Conservation (phyloP, 2,888 invertebrate species). For the Seira musarum region DNA sequence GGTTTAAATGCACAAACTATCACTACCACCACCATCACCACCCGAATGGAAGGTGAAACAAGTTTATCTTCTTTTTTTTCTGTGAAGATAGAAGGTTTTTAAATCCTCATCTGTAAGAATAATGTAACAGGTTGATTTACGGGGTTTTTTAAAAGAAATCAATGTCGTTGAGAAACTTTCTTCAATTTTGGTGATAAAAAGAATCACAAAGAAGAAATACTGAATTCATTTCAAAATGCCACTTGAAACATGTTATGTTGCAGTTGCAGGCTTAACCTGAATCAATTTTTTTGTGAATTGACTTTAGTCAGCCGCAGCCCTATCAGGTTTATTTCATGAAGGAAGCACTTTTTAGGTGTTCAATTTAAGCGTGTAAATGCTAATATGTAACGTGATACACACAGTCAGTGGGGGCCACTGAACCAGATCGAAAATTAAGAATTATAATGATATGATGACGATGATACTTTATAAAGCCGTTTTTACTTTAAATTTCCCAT, state of each 20-base stretch:
- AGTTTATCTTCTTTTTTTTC: neutral
- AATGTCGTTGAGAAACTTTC: no score
- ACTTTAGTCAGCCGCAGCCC: no score
- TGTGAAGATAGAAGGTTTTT: neutral
- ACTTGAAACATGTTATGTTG: no score
- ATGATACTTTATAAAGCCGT: neutral
- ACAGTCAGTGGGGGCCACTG: conserved; percentile 21
- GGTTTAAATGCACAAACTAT: neutral
- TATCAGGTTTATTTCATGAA: neutral
- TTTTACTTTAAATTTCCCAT: neutral
- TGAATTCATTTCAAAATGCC: no score
- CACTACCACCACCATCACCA: neutral
- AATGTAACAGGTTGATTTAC: no score
- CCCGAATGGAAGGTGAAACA: neutral
- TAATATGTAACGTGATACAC: neutral
- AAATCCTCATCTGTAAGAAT: no score
- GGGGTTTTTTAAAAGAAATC: no score
- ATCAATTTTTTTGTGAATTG: no score
- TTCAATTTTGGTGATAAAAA: no score
- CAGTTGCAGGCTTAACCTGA: no score
- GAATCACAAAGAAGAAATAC: no score
- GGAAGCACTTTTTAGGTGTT: neutral
- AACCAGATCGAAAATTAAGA: conserved; percentile 33
- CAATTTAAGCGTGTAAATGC: neutral
- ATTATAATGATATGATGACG: neutral